Conservation (phyloP, 2,888 invertebrate genomes). For the Lasioglossum vierecki region DNA sequence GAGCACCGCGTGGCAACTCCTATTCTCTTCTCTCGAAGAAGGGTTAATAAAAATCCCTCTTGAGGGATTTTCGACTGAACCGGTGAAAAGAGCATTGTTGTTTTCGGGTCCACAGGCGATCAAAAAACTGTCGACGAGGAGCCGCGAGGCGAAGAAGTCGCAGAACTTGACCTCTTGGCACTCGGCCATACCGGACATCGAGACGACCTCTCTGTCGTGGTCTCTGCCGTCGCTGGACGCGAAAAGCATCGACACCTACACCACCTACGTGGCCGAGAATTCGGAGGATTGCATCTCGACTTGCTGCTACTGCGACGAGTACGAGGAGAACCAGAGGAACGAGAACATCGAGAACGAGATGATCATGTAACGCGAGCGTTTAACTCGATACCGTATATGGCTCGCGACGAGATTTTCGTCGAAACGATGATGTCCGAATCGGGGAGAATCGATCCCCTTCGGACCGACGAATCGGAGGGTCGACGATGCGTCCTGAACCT, state of each 20-base stretch:
- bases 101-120: conserved; percentile 74
- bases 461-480: background rate
- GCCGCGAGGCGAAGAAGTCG: conserved; percentile 74
- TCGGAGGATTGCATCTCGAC: conserved; percentile 74
- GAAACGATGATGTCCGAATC: background rate
- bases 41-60: background rate
- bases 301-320: conserved; percentile 80
- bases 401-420: background rate
- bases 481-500: background rate
- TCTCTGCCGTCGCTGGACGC: conserved; percentile 78
- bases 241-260: conserved; percentile 81
- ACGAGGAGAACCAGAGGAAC: conserved; percentile 81
- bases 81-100: background rate
- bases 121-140: conserved; percentile 79
- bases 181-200: conserved; percentile 73
- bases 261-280: conserved; percentile 78
- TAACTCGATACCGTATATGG: background rate
- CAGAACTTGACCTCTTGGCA: conserved; percentile 63
- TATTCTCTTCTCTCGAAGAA: background rate
- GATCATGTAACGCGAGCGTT: conserved; percentile 74
- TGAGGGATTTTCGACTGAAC: background rate
- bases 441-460: background rate
- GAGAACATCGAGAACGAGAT: conserved; percentile 83
- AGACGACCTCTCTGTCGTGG: conserved; percentile 76
- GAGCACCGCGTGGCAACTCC: background rate